Evolutionary conservation across 2,113 vertebrate species (phyloP).

Genomic region (Gymnobelideus leadbeateri): DNA sequence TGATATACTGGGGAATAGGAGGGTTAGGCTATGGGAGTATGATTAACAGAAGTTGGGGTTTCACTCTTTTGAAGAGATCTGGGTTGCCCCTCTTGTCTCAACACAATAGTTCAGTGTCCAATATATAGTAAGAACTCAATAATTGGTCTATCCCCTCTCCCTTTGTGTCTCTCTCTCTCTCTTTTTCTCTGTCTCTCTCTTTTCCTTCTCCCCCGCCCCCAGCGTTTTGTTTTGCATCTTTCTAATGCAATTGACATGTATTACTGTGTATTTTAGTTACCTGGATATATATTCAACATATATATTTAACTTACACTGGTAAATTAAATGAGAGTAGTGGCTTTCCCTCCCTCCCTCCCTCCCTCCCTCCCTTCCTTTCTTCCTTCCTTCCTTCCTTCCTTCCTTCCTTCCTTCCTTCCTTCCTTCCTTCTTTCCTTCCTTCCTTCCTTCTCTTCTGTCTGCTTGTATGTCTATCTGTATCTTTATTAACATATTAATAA

Average conservation of each 20-base stretch:
- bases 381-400: background rate
- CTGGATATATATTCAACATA: background rate
- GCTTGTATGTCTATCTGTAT: background rate
- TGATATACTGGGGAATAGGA: background rate
- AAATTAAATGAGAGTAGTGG: background rate
- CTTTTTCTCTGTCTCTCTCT: background rate
- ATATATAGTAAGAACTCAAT: background rate
- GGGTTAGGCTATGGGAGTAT: background rate
- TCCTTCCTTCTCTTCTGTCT: background rate
- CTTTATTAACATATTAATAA: background rate
- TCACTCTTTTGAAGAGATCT: background rate
- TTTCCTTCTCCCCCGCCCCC: background rate
- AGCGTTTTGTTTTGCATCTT: background rate
- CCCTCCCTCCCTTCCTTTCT: too few species aligned
- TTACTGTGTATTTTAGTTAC: background rate
- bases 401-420: background rate
- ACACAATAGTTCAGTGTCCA: background rate
- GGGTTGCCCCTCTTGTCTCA: background rate
- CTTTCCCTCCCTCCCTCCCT: too few species aligned
- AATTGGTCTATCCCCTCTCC: background rate
- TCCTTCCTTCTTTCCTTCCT: background rate
- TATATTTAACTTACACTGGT: background rate
- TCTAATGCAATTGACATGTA: background rate
- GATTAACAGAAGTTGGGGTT: background rate
- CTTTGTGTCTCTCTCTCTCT: background rate